A percentile compares a stretch with the other conserved stretches of the same genome.
phyloP scores from a whole-genome alignment of 1,140 invertebrate genomes.

The Solenopsis fugax region DNA sequence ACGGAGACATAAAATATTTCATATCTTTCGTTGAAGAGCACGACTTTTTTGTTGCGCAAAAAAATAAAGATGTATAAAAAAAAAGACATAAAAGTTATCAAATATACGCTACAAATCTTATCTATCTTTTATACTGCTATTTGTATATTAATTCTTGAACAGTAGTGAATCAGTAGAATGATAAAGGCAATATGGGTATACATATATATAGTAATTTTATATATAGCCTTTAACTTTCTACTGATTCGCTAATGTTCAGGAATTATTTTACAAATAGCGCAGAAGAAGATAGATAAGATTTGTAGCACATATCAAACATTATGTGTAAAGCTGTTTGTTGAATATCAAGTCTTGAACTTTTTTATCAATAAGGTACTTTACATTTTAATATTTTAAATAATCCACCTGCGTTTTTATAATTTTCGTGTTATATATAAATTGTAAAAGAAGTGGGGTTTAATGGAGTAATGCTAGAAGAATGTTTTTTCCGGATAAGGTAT shows the following conservation, averaged over 20 bases:
- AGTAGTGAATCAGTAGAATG: no score
- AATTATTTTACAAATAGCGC: background rate
- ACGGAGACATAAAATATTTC: background rate
- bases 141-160: no score
- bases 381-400: constrained; percentile 3
- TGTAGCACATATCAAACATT: background rate
- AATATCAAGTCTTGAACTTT: background rate
- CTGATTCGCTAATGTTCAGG: background rate
- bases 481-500: constrained; percentile 9
- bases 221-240: background rate
- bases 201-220: no score
- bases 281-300: background rate
- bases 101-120: background rate
- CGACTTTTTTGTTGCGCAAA: background rate
- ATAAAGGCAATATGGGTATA: no score
- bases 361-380: background rate
- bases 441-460: background rate
- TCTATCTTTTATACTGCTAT: no score
- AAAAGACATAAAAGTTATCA: background rate
- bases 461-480: background rate
- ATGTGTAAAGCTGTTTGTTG: background rate
- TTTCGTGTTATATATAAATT: background rate
- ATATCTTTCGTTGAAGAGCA: background rate
- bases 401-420: background rate
- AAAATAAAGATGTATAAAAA: background rate